Conservation (phyloP, 1,140 invertebrate species). For the Euwallacea similis region DNA sequence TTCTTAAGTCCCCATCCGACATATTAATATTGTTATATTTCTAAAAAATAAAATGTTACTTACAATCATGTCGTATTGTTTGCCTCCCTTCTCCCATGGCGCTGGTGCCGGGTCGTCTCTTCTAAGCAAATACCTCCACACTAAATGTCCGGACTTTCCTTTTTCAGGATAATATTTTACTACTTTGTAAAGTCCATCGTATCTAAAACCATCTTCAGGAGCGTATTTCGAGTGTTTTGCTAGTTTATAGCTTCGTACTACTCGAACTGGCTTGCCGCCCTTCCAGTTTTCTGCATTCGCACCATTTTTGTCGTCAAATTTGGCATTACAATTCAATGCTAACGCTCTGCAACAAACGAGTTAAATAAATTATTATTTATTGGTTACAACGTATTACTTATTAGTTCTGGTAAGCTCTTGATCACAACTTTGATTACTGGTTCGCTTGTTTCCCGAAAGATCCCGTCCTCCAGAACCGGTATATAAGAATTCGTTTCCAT, state of each 20-base stretch:
- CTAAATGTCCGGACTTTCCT: slow-evolving; percentile 76
- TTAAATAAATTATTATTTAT: neutral
- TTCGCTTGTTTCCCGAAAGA: slow-evolving; percentile 81
- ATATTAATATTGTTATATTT: neutral
- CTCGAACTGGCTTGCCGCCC: slow-evolving; percentile 75
- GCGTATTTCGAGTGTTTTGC: slow-evolving; percentile 76
- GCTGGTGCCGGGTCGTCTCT: slow-evolving; percentile 79
- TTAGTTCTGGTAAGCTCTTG: slow-evolving; percentile 79
- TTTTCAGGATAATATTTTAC: slow-evolving; percentile 83
- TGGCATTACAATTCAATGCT: slow-evolving; percentile 75
- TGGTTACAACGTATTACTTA: slow-evolving; percentile 56
- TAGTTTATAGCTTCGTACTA: slow-evolving; percentile 77
- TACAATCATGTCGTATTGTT: slow-evolving; percentile 61
- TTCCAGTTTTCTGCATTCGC: slow-evolving; percentile 74
- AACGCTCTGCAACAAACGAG: slow-evolving; percentile 63
- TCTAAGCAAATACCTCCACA: slow-evolving; percentile 80
- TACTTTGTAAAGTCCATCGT: slow-evolving; percentile 80
- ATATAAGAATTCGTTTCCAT: slow-evolving; percentile 82
- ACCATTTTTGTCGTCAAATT: slow-evolving; percentile 65
- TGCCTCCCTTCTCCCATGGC: slow-evolving; percentile 80
- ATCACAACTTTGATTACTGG: slow-evolving; percentile 78
- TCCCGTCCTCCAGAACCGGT: slow-evolving; percentile 83
- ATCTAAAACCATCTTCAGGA: slow-evolving; percentile 74
- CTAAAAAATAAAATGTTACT: slow-evolving; percentile 38
- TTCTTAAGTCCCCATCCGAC: neutral